Evolutionary conservation across 2,888 invertebrate species (phyloP).

Genomic region (Cylindroiulus punctatus): DNA sequence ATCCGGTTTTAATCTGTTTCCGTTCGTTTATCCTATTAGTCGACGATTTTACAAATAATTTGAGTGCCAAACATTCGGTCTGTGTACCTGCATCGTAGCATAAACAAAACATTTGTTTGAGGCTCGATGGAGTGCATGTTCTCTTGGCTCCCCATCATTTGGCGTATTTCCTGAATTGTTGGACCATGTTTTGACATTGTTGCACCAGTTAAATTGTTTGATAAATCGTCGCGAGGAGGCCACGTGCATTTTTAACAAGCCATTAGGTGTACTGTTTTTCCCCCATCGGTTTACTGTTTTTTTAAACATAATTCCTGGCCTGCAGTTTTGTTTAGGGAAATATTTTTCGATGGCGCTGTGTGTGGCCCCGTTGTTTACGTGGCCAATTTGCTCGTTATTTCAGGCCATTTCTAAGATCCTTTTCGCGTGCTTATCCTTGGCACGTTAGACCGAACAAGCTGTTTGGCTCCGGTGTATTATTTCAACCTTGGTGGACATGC

Average conservation of each 20-base stretch:
- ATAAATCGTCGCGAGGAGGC: constrained; percentile 20
- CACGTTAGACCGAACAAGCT: neutral
- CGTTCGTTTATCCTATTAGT: too few relatives aligned
- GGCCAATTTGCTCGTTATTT: constrained; percentile 12
- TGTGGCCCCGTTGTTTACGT: neutral
- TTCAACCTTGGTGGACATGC: neutral
- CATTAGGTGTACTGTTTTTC: neutral
- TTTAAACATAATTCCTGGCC: neutral
- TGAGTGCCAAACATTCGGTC: neutral
- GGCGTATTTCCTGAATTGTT: constrained; percentile 19
- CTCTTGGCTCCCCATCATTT: neutral
- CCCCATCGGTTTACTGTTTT: neutral
- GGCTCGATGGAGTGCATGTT: neutral
- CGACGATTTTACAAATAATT: too few relatives aligned
- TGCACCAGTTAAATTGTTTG: constrained; percentile 22
- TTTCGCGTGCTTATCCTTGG: neutral
- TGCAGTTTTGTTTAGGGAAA: constrained; percentile 1
- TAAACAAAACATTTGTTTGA: neutral
- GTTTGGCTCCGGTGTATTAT: neutral
- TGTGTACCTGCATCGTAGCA: neutral
- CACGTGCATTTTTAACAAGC: neutral
- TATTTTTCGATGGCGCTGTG: neutral
- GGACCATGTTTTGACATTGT: constrained; percentile 24
- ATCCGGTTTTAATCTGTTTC: too few relatives aligned
- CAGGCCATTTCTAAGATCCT: neutral